phyloP scores from a whole-genome alignment of 2,113 vertebrate genomes.

The Colinus virginianus region DNA sequence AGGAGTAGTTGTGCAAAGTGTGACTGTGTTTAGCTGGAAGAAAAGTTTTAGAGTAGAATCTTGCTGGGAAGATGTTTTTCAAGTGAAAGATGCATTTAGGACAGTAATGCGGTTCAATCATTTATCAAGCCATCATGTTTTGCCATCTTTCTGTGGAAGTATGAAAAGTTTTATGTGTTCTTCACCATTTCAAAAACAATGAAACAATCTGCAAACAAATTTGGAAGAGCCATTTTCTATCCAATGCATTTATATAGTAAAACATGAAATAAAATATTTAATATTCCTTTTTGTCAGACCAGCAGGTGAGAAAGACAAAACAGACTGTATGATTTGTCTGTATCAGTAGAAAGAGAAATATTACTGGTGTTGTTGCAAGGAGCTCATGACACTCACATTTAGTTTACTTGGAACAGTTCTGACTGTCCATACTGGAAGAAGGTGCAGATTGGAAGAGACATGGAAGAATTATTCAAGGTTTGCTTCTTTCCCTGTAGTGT shows the following conservation, averaged over 20 bases:
- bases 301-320: background rate
- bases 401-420: background rate
- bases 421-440: background rate
- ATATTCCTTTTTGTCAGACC: background rate
- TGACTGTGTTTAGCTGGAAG: background rate
- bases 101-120: background rate
- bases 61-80: background rate
- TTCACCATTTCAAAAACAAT: background rate
- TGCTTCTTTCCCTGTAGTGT: background rate
- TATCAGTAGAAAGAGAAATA: background rate
- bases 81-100: background rate
- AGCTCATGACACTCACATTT: fast-evolving
- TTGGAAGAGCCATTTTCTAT: background rate
- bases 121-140: background rate
- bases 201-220: background rate
- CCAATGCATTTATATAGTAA: background rate
- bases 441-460: background rate
- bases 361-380: background rate
- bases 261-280: background rate
- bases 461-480: background rate
- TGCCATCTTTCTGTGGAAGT: background rate
- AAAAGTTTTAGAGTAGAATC: background rate
- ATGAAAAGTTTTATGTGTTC: background rate
- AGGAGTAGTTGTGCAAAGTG: background rate
- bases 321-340: background rate